Percentiles rank a stretch among this genome's conserved stretches.
These are phyloP conservation scores for Syngnathus typhle DNA, from an alignment of 2,113 vertebrate species.

Conservation along the genomic window DNA sequence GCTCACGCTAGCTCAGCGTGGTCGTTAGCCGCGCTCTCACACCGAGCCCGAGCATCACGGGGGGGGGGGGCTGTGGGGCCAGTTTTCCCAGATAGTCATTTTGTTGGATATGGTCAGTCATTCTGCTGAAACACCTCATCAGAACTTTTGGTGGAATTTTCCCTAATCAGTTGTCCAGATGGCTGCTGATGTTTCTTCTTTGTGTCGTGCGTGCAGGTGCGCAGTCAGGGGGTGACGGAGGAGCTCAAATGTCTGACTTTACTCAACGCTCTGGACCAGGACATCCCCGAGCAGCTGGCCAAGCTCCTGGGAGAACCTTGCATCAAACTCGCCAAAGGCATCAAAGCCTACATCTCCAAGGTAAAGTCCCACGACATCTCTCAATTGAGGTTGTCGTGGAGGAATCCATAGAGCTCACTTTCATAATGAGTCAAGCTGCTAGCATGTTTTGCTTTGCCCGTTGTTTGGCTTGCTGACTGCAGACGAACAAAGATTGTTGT, in stretches of 20 bases:
- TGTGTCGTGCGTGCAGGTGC: constrained; percentile 55
- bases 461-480: background rate
- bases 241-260: constrained; percentile 78
- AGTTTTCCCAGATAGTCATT: background rate
- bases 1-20: constrained; percentile 51
- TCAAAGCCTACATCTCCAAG: constrained; percentile 80
- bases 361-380: constrained; percentile 45
- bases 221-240: constrained; percentile 73
- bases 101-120: background rate
- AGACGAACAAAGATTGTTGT: background rate
- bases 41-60: constrained; percentile 28
- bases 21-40: constrained; percentile 53
- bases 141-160: background rate
- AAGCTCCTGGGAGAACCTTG: constrained; percentile 76
- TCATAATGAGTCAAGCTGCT: background rate
- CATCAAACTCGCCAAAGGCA: constrained; percentile 78
- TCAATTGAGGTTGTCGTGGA: background rate
- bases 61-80: background rate
- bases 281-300: constrained; percentile 74
- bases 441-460: background rate
- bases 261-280: constrained; percentile 72
- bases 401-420: constrained; percentile 12
- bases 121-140: background rate
- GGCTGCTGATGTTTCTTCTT: background rate
- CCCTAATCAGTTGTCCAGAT: background rate